These are phyloP conservation scores for Neosilurus mollespiculum DNA, from an alignment of 2,797 vertebrate genomes.

Conservation along the genomic window DNA sequence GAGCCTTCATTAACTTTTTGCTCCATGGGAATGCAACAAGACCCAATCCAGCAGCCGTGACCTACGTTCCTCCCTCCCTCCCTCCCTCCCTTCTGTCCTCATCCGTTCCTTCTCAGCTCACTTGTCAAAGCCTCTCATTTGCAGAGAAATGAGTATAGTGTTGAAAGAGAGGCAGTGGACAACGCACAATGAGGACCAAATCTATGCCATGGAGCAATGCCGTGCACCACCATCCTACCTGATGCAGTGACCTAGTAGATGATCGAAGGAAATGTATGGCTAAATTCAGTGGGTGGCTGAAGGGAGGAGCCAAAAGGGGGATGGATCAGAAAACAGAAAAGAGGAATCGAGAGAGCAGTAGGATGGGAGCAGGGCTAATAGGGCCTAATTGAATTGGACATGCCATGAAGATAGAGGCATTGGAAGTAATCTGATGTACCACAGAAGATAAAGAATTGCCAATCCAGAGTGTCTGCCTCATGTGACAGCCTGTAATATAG, in stretches of 20 bases:
- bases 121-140: conserved; percentile 73
- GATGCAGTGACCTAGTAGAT: conserved; percentile 60
- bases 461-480: conserved; percentile 77
- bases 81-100: conserved; percentile 31
- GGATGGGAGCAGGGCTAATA: conserved; percentile 72
- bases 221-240: conserved; percentile 48
- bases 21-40: conserved; percentile 77
- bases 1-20: conserved; percentile 79
- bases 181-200: conserved; percentile 62
- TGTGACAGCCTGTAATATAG: conserved; percentile 80
- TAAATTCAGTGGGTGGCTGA: not conserved
- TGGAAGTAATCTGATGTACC: conserved; percentile 82
- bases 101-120: conserved; percentile 43
- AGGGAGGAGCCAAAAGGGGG: not conserved
- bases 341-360: conserved; percentile 11
- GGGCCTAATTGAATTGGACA: conserved; percentile 81
- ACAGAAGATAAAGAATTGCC: conserved; percentile 76
- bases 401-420: conserved; percentile 78
- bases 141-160: conserved; percentile 58
- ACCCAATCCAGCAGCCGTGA: conserved; percentile 49
- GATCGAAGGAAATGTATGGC: conserved; percentile 53
- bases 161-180: conserved; percentile 42
- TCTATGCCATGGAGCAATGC: conserved; percentile 57
- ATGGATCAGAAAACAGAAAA: not conserved
- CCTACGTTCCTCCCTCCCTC: not conserved